Base-by-base conservation (phyloP, 2,797 vertebrate genomes). In the Eptatretus atami region DNA sequence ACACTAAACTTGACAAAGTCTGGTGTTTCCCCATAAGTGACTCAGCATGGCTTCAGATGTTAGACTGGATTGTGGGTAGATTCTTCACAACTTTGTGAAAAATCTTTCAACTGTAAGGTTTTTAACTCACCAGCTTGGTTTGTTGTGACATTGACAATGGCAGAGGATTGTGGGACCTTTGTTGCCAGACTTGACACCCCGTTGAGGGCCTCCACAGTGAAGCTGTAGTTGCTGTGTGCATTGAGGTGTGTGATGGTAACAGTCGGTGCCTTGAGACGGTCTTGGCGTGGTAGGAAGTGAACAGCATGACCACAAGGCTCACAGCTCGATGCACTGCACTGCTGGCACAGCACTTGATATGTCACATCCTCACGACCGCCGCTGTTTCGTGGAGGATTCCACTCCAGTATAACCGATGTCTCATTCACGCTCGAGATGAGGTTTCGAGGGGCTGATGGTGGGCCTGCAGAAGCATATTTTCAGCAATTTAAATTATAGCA, bases 371-470 rank as follows among this genome's bases (percentile, higher is more conserved):
- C 81, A 66, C 90, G 79, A 55, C 87, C 90, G 9, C 90, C 90
- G 0, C 78, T 74, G 73, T 95, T 86, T 70, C 84, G 82, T 0
- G 90, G 90, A 86, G 85, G 93, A 70, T 77, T 86, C 90, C 90
- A 98, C 68, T 98, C 90, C 71, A 98, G 80, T 73, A 98, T 94
- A 2, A 98, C 90, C 0, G 88, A 98, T 0, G 90, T 98, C 75
- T 98, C 90, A 0, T 98, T 98, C 75, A 98, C 95, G 74, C 84
- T 86, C 15, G 90, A 98, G 73, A 98, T 94, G 69, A 98, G 83
- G 3, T 94, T 95, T 65, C 86, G 78, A 1, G 88, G 88, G 70
- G 83, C 78, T 12, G 88, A 82, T 0, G 90, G 88, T 13, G 90
- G 87, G 68, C 85, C 90, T 96, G 69, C 31, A 44, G 31, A 44